Base-by-base conservation (phyloP, 2,113 vertebrate species). In the Menidia beryllina region DNA sequence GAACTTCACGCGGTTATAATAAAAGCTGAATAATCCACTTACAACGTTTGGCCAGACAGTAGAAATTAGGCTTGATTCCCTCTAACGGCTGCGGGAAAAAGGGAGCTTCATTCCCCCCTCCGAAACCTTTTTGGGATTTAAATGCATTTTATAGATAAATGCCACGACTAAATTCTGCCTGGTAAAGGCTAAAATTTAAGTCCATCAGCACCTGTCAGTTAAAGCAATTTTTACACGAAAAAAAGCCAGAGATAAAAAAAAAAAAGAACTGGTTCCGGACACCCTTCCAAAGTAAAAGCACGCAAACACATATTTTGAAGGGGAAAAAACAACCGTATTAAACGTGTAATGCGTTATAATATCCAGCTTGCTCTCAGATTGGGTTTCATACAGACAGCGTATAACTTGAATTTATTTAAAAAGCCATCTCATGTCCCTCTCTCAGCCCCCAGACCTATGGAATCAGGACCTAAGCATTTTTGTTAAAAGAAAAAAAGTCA, bases 231-330 rank as follows among this genome's bases (percentile, higher is more conserved):
- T n/a, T n/a, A n/a, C n/a, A n/a, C n/a, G n/a, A n/a, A n/a, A 3
- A 7, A 20, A 21, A 39, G 55, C 0, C 25, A 24, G 9, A 45
- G 17, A 6, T 60, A 19, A 1, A 3, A 19, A 20, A 30, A 0
- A 47, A 20, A 3, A 19, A 20, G 30, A 0, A 47, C 19, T 14
- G 19, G 24, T 82, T 85, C 83, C 74, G 72, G 0, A 0, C 9
- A 4, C 7, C n/a, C 49, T 67, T 81, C 81, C 69, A 85, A 60
- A 81, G 1, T 81, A 89, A 86, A 82, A 70, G 17, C 9, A 26
- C 2, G 19, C 3, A 0, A 39, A 50, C 30, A 34, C 30, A 34
- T 34, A 8, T 34, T 34, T 34, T 34, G 30, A 34, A 6, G 10
- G 7, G 10, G 7, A 34, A 10, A 34, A 8, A 34, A 5, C 30